Evolutionary conservation across 2,113 vertebrate genomes (phyloP).

Genomic region (Anoplopoma fimbria): DNA sequence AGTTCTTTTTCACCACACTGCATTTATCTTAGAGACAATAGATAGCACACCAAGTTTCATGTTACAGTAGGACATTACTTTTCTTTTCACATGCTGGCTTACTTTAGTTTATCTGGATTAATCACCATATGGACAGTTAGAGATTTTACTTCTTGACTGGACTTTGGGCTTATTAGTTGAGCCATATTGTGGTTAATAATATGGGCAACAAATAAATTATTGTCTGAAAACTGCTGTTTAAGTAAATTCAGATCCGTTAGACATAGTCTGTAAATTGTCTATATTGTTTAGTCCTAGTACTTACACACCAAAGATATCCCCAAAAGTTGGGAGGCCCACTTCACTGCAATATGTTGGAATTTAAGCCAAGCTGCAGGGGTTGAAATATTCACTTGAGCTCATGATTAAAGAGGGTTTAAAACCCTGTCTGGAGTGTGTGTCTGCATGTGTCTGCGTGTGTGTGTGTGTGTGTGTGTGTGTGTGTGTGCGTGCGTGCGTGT

Average conservation of each 20-base stretch:
- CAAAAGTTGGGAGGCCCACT: slow-evolving; percentile 40
- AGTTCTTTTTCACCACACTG: background rate
- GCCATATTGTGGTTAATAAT: background rate
- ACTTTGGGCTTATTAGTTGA: background rate
- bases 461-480: slow-evolving; percentile 17
- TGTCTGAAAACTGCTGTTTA: background rate
- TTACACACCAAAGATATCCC: background rate
- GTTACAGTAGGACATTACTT: background rate
- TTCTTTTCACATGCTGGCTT: background rate
- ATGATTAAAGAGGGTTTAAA: slow-evolving; percentile 70
- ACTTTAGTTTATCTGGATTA: background rate
- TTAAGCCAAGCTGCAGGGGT: slow-evolving; percentile 60
- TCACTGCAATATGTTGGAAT: slow-evolving; percentile 51
- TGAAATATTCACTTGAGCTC: slow-evolving; percentile 63
- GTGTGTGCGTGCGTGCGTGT: slow-evolving; percentile 11
- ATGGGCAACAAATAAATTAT: background rate
- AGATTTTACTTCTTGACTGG: background rate
- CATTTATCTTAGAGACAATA: background rate
- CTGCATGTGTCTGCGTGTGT: slow-evolving; percentile 13
- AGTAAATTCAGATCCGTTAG: background rate
- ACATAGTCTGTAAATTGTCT: background rate
- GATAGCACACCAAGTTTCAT: background rate
- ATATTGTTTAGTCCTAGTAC: background rate
- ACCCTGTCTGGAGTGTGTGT: slow-evolving; percentile 43
- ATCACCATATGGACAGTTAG: background rate